These are phyloP conservation scores for Bucorvus abyssinicus DNA, from an alignment of 2,797 vertebrate genomes.

Conservation along the genomic window DNA sequence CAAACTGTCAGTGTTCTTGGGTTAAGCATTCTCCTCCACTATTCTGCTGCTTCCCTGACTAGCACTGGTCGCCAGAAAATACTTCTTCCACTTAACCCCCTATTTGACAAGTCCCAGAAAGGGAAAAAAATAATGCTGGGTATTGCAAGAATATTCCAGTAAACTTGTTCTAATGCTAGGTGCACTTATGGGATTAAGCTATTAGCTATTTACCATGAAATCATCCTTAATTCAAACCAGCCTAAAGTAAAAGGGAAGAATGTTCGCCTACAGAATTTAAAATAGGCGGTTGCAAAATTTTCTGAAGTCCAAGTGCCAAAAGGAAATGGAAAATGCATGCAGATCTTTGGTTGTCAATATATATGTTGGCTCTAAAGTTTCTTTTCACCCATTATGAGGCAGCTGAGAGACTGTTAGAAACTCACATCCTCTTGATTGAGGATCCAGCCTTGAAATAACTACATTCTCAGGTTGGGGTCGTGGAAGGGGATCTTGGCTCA, in stretches of 20 bases:
- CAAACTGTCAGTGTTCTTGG: not conserved
- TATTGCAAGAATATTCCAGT: not conserved
- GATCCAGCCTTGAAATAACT: not conserved
- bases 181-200: not conserved
- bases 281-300: not conserved
- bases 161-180: not conserved
- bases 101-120: not conserved
- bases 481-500: not conserved
- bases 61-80: not conserved
- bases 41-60: not conserved
- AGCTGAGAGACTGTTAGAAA: not conserved
- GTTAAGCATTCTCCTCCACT: not conserved
- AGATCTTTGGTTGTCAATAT: not conserved
- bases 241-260: not conserved
- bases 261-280: not conserved
- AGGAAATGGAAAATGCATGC: not conserved
- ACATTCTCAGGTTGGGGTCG: not conserved
- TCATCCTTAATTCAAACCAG: not conserved
- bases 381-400: not conserved
- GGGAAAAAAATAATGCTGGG: not conserved
- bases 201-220: conserved; percentile 1
- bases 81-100: not conserved
- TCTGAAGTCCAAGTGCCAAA: not conserved
- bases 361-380: conserved; percentile 19
- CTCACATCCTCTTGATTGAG: not conserved